phyloP scores from a whole-genome alignment of 2,797 vertebrate species.

The Linurgus olivaceus region DNA sequence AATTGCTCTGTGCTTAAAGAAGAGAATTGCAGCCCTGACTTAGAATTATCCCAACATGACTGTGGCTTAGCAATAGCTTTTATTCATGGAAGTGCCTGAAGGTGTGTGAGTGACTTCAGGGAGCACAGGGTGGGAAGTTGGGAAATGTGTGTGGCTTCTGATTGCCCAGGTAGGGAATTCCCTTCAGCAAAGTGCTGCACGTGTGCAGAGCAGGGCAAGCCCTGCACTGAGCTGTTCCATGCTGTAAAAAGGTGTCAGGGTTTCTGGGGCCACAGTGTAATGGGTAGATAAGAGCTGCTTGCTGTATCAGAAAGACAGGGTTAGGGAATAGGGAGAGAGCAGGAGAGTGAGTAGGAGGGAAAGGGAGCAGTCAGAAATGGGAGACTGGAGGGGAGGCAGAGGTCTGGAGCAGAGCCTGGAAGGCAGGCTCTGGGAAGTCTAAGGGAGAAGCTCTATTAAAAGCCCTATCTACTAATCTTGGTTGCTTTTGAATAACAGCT shows the following conservation, averaged over 20 bases:
- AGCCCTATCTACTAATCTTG: conserved; percentile 47
- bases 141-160: not conserved
- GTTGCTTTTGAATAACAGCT: conserved; percentile 61
- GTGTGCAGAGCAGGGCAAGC: accelerated
- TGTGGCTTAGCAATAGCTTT: conserved; percentile 61
- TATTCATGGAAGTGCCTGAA: conserved; percentile 45
- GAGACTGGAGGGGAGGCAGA: not conserved
- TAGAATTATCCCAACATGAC: conserved; percentile 10
- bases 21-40: conserved; percentile 35
- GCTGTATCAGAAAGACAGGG: not conserved
- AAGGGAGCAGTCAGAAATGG: not conserved
- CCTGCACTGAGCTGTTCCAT: not conserved
- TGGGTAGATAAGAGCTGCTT: not conserved
- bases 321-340: not conserved
- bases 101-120: not conserved
- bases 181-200: not conserved
- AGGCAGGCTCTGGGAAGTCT: conserved; percentile 22
- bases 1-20: conserved; percentile 1
- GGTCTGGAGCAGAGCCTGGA: conserved; percentile 49
- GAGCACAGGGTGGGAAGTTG: not conserved
- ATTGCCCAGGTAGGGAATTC: not conserved
- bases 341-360: not conserved
- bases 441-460: conserved; percentile 53
- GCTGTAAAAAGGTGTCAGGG: not conserved
- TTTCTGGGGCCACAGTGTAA: not conserved